These are phyloP conservation scores for Callipepla squamata DNA, from an alignment of 2,113 vertebrate genomes.

Conservation along the genomic window DNA sequence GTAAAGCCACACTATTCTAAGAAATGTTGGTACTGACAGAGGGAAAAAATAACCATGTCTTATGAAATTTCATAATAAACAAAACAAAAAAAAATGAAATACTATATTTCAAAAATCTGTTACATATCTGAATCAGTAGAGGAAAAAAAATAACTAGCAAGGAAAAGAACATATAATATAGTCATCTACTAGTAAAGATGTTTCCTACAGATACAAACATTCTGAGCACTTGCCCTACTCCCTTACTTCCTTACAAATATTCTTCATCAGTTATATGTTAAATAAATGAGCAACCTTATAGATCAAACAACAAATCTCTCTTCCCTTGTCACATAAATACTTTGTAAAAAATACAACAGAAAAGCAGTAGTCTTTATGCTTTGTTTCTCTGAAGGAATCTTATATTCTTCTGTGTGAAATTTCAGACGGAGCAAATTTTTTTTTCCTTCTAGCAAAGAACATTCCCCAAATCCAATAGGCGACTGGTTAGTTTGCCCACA, in stretches of 20 bases:
- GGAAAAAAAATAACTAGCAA: not conserved
- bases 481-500: not conserved
- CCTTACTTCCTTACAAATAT: not conserved
- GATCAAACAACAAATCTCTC: not conserved
- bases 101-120: not conserved
- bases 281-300: not conserved
- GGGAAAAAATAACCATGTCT: fast-evolving
- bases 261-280: not conserved
- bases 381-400: not conserved
- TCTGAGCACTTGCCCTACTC: not conserved
- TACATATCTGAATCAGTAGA: not conserved
- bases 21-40: not conserved
- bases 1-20: not conserved
- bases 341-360: not conserved
- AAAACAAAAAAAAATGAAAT: not conserved
- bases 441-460: not conserved
- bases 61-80: not conserved
- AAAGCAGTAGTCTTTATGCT: not conserved
- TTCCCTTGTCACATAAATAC: not conserved
- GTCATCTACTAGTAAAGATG: not conserved
- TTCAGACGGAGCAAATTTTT: not conserved
- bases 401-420: not conserved
- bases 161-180: not conserved
- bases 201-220: not conserved
- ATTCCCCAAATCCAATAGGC: fast-evolving